Evolutionary conservation across 2,888 invertebrate species (phyloP), one percentile per base, ranked within the genome.

Genomic region (Andrena fulva): DNA sequence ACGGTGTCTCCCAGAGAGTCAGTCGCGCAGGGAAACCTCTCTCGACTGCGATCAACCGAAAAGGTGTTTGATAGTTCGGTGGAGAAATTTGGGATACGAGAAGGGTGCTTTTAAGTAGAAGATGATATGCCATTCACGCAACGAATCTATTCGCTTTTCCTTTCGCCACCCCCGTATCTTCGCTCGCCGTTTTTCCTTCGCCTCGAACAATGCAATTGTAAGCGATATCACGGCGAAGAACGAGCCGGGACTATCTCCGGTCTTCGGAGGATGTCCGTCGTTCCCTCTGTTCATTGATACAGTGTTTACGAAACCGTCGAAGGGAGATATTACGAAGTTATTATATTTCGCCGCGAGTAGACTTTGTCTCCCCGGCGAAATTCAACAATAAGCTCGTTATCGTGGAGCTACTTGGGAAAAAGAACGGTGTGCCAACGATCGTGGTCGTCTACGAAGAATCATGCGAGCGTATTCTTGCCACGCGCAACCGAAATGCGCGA

Each of bases 321-420:
- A 77, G 63, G 71, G 62, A 82, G 78, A 85, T 87, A 83, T 64
- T 67, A 59, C 59, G 52, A 16, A 20, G 68, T 70, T 84, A 77
- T 84, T 82, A 75, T 82, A 67, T 82, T 82, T 88, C 77, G 52
- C 66, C 64, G 35, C 48, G 62, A 74, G 71, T 52, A 60, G 56
- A 54, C 77, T 78, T 82, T 68, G 79, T 77, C 79, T 67, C 68
- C 59, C 70, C 64, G 52, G 62, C 64, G 60, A 77, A 81, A 84
- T 81, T 83, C 84, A 69, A 80, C 82, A 64, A 79, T 75, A 75
- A 77, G 64, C 79, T 24, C 20, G 67, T 87, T 80, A 82, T 84
- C 85, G 31, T 52, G 27, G 60, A 31, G 77, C 33, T 60, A 35
- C 42, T 70, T 35, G 48, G 64, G 35, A 70, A 80, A 87, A 77